Percentiles rank a stretch among this genome's conserved stretches.
phyloP scores from a whole-genome alignment of 2,797 vertebrate genomes.

The Xerus rutilus region DNA sequence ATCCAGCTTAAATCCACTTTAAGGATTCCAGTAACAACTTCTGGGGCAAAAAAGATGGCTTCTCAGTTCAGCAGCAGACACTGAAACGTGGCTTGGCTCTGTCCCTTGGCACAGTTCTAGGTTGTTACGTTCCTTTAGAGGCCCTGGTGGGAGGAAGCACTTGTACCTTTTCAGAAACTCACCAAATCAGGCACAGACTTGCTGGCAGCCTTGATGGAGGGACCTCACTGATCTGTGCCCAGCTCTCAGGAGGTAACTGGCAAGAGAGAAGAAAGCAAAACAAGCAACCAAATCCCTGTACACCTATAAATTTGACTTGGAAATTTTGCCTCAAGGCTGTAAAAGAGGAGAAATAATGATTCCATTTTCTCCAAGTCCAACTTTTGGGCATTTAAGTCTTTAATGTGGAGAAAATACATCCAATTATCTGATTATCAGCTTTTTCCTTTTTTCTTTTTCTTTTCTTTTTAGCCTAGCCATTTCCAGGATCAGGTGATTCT shows the following conservation, averaged over 20 bases:
- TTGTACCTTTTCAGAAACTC: constrained; percentile 82
- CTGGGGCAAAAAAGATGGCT: constrained; percentile 50
- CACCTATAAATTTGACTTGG: constrained; percentile 74
- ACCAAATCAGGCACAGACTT: constrained; percentile 81
- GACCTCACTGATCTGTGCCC: constrained; percentile 60
- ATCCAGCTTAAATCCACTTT: background rate
- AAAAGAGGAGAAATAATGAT: constrained; percentile 56
- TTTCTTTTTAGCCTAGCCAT: background rate
- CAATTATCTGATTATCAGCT: constrained; percentile 38
- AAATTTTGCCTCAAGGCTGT: constrained; percentile 64
- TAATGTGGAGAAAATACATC: constrained; percentile 29
- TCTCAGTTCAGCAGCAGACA: background rate
- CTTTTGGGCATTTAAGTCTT: constrained; percentile 37
- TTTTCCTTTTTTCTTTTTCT: background rate
- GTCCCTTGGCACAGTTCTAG: constrained; percentile 57
- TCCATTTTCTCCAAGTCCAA: constrained; percentile 55
- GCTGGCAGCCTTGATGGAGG: constrained; percentile 59
- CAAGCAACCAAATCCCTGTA: constrained; percentile 62
- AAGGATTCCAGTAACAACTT: constrained; percentile 33
- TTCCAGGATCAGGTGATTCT: constrained; percentile 16
- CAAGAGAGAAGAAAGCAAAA: constrained; percentile 71
- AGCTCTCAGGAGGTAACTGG: constrained; percentile 73
- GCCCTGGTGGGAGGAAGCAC: constrained; percentile 82
- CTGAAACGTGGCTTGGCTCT: constrained; percentile 48
- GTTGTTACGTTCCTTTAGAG: constrained; percentile 84